Conservation (phyloP, 2,113 vertebrate genomes). For the Ophthalmotilapia sp. region DNA sequence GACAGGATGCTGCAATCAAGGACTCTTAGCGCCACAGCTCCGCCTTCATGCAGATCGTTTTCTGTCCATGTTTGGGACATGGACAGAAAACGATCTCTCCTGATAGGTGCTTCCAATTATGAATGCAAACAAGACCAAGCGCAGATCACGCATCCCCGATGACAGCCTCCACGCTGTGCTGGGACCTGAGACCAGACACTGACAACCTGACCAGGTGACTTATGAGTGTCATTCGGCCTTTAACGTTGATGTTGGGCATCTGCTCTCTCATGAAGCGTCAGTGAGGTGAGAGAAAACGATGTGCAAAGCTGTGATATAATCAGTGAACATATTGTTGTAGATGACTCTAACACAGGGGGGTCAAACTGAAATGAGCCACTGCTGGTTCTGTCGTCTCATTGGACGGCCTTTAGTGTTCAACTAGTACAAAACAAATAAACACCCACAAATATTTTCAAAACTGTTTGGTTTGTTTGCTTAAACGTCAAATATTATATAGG, state of each 20-base stretch:
- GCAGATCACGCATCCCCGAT: not conserved
- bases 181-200: not conserved
- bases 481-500: not conserved
- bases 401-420: not conserved
- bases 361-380: not conserved
- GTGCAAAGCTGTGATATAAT: not conserved
- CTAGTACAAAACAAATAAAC: not conserved
- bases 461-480: not conserved
- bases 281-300: not conserved
- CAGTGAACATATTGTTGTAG: not conserved
- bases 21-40: not conserved
- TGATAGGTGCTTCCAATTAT: not conserved
- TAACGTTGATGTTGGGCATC: not conserved
- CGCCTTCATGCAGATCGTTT: not conserved
- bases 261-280: not conserved
- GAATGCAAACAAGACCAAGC: not conserved
- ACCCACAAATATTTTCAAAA: rapidly evolving
- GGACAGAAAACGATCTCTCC: not conserved
- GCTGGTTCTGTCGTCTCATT: not conserved
- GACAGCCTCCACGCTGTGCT: not conserved
- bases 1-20: not conserved
- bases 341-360: not conserved
- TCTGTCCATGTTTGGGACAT: not conserved
- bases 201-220: not conserved
- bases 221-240: not conserved